Evolutionary conservation across 2,113 vertebrate genomes (phyloP).

Genomic region (Rhinoderma darwinii): DNA sequence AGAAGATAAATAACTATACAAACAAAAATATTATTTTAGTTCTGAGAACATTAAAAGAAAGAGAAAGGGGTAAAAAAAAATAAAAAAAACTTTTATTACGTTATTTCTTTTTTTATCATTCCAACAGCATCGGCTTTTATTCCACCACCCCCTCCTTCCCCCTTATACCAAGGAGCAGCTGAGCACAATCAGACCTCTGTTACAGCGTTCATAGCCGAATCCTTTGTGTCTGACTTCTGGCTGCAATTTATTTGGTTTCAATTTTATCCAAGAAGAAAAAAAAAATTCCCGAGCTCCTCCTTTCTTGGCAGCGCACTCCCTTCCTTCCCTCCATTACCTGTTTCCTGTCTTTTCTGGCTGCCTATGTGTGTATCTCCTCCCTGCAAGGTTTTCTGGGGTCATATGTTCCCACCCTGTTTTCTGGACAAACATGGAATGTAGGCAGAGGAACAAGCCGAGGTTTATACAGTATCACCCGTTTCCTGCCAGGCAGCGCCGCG

Average conservation of each 20-base stretch:
- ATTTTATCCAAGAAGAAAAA: constrained; percentile 51
- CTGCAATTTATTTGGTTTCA: constrained; percentile 60
- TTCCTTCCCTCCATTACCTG: constrained; percentile 59
- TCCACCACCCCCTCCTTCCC: neutral
- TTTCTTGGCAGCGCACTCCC: constrained; percentile 46
- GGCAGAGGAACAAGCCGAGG: constrained; percentile 40
- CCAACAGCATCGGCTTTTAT: neutral
- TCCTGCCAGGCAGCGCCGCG: constrained; percentile 2
- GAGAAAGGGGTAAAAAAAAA: neutral
- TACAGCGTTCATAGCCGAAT: constrained; percentile 53
- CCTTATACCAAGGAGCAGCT: constrained; percentile 32
- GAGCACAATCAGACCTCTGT: constrained; percentile 58
- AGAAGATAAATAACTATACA: neutral
- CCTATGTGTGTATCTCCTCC: constrained; percentile 43
- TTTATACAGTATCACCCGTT: constrained; percentile 41
- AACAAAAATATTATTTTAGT: too few relatives aligned
- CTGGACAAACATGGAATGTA: constrained; percentile 44
- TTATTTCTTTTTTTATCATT: constrained; percentile 1
- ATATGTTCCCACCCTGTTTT: constrained; percentile 54
- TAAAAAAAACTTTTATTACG: neutral
- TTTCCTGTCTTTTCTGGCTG: constrained; percentile 58
- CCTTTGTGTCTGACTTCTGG: constrained; percentile 58
- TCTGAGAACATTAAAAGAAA: too few relatives aligned
- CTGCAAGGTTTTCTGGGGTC: constrained; percentile 57
- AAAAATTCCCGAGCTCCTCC: constrained; percentile 42